Evolutionary conservation across 2,888 invertebrate genomes (phyloP).

Genomic region (Tetrapedia diversipes): DNA sequence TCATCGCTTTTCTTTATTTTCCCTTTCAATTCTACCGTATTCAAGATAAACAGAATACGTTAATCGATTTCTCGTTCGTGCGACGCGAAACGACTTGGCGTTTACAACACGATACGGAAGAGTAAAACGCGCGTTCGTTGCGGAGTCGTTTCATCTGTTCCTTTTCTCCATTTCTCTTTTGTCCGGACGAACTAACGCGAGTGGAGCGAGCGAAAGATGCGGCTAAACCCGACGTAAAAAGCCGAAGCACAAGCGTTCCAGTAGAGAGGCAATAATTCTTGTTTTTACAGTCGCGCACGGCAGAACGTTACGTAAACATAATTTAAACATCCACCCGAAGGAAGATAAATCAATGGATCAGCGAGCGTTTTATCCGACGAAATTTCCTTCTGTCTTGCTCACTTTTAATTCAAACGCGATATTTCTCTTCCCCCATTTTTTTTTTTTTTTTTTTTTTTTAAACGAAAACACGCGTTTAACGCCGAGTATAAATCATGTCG

Average conservation of each 20-base stretch:
- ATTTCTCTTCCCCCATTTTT: neutral
- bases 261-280: slow-evolving; percentile 20
- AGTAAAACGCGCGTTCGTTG: too few relatives aligned
- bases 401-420: neutral
- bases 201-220: neutral
- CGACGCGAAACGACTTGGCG: too few relatives aligned
- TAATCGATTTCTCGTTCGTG: too few relatives aligned
- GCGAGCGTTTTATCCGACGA: neutral
- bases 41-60: too few relatives aligned
- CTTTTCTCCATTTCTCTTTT: too few relatives aligned
- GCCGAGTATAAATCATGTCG: neutral
- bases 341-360: slow-evolving; percentile 27
- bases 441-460: too few relatives aligned
- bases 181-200: neutral
- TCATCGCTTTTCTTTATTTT: too few relatives aligned
- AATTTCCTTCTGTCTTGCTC: neutral
- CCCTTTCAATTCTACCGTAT: too few relatives aligned
- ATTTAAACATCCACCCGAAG: slow-evolving; percentile 12
- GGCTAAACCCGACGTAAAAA: slow-evolving; percentile 13
- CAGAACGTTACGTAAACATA: slow-evolving; percentile 19
- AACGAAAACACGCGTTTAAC: neutral
- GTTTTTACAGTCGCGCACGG: neutral
- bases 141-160: too few relatives aligned
- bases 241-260: neutral
- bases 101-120: too few relatives aligned